Conservation (phyloP, 2,797 vertebrate species). For the Dryobates pubescens region DNA sequence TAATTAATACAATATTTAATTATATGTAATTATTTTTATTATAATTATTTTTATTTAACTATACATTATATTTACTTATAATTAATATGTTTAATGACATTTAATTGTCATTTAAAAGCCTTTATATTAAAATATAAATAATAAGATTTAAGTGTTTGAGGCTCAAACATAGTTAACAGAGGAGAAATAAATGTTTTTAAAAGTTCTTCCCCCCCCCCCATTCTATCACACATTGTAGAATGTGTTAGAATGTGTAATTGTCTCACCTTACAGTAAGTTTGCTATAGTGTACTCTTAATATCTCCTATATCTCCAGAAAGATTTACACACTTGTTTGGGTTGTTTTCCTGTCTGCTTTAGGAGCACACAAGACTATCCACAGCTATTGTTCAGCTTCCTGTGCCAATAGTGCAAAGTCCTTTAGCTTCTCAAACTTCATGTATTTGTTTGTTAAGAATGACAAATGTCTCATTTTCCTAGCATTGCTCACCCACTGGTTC, state of each 20-base stretch:
- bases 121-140: too few species aligned
- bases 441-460: background rate
- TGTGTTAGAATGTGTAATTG: background rate
- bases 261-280: background rate
- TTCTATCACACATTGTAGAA: background rate
- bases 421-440: background rate
- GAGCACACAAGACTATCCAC: background rate
- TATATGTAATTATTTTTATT: too few species aligned
- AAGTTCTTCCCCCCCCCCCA: accelerated
- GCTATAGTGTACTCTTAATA: background rate
- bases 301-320: background rate
- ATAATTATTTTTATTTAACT: too few species aligned
- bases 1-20: too few species aligned
- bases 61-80: too few species aligned
- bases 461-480: slow-evolving; percentile 25
- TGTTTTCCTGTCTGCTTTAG: background rate
- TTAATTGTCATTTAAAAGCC: too few species aligned
- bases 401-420: background rate
- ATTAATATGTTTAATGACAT: too few species aligned
- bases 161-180: background rate
- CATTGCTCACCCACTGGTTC: slow-evolving; percentile 2
- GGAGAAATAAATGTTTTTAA: background rate
- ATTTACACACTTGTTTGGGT: too few species aligned
- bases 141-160: background rate
- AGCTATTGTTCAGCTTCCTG: background rate